A percentile compares a stretch with the other conserved stretches of the same genome.
Conservation (phyloP, 2,113 vertebrate genomes). For the Himantopus leucocephalus region DNA sequence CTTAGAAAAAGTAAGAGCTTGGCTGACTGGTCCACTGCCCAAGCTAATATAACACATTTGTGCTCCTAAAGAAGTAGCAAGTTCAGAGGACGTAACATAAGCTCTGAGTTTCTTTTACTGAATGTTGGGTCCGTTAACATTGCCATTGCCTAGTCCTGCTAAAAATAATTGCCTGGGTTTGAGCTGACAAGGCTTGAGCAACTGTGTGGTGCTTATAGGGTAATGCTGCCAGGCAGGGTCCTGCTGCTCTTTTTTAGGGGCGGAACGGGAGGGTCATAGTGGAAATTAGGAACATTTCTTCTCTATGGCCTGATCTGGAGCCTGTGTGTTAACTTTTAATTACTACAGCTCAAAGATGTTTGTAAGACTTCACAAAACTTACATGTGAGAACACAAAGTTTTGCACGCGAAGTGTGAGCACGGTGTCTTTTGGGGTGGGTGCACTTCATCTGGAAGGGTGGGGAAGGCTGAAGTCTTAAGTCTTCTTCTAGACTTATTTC, state of each 20-base stretch:
- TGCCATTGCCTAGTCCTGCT: background rate
- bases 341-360: rapidly evolving
- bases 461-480: background rate
- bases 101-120: background rate
- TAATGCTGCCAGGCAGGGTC: rapidly evolving
- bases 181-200: background rate
- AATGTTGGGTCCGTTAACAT: background rate
- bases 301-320: background rate
- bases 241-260: background rate
- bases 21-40: background rate
- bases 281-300: background rate
- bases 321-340: background rate
- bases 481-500: background rate
- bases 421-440: background rate
- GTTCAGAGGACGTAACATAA: background rate
- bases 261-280: background rate
- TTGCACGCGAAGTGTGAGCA: background rate
- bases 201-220: background rate
- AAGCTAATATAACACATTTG: background rate
- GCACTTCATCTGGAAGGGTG: background rate
- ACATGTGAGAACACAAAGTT: background rate
- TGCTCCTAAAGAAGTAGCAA: background rate
- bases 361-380: background rate
- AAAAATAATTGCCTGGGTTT: background rate
- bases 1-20: background rate